phyloP scores from a whole-genome alignment of 1,140 invertebrate species.

The Drosophila arawakana region DNA sequence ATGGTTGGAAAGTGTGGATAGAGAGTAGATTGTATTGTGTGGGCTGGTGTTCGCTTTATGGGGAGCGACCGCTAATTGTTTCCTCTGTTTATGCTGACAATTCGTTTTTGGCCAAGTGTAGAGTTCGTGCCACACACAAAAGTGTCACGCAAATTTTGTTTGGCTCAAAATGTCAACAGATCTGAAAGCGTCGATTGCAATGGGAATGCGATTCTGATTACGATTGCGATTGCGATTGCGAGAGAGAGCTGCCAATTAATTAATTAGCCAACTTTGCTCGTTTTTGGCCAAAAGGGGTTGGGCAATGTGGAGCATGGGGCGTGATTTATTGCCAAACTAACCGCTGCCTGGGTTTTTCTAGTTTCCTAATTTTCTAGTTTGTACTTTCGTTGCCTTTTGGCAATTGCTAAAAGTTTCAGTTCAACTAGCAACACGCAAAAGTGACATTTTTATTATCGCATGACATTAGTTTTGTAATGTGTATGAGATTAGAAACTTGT shows the following conservation, averaged over 20 bases:
- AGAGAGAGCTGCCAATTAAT: slow-evolving; percentile 71
- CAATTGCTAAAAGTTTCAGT: slow-evolving; percentile 4
- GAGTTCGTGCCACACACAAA: slow-evolving; percentile 56
- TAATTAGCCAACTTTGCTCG: slow-evolving; percentile 54
- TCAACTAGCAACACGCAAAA: slow-evolving; percentile 58
- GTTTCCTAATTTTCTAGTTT: slow-evolving; percentile 20
- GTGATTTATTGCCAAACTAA: slow-evolving; percentile 59
- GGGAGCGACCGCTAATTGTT: slow-evolving; percentile 63
- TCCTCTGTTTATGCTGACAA: slow-evolving; percentile 72
- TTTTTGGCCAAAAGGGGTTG: too few species aligned
- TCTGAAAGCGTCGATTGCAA: slow-evolving; percentile 25
- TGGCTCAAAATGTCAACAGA: slow-evolving; percentile 11
- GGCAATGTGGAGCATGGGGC: background rate
- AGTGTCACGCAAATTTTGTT: slow-evolving; percentile 64
- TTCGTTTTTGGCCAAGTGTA: slow-evolving; percentile 58
- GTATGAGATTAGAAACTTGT: background rate
- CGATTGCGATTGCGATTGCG: slow-evolving; percentile 39
- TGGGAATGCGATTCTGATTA: slow-evolving; percentile 5
- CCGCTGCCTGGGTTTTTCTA: background rate
- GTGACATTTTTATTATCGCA: slow-evolving; percentile 74
- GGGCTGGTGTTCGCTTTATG: background rate
- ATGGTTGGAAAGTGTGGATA: background rate
- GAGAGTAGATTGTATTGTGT: background rate
- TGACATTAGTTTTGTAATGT: slow-evolving; percentile 15
- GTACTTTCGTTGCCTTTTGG: slow-evolving; percentile 28